A percentile compares a stretch with the other conserved stretches of the same genome.
phyloP scores from a whole-genome alignment of 2,888 invertebrate species.

The Bellardia bayeri region DNA sequence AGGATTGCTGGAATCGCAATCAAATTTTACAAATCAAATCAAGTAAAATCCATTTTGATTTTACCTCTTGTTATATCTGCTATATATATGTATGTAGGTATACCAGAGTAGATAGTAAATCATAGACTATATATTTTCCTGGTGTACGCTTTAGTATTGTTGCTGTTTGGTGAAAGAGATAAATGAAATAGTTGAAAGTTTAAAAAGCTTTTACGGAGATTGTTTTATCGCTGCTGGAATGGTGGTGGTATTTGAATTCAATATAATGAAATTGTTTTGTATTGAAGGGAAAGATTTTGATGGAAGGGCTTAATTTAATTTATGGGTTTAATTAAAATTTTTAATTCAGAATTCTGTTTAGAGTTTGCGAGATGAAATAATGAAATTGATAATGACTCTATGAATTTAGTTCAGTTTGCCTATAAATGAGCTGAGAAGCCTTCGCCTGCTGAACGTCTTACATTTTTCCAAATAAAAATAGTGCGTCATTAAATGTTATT shows the following conservation, averaged over 20 bases:
- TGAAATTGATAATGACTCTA: no score
- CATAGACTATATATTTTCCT: no score
- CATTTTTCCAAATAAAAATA: no score
- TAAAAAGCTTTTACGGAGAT: constrained; percentile 4
- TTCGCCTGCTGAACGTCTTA: no score
- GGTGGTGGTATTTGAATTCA: background rate
- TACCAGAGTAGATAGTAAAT: no score
- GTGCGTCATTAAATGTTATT: no score
- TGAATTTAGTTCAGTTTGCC: no score
- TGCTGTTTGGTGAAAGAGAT: background rate
- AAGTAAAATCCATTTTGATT: constrained; percentile 38
- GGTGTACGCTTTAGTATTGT: background rate
- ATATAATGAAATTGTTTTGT: background rate
- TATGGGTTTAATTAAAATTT: background rate
- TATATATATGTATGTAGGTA: background rate
- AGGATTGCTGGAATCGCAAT: constrained; percentile 39
- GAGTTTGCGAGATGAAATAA: no score
- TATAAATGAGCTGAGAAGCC: no score
- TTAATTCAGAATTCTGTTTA: background rate
- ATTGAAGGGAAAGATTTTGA: background rate
- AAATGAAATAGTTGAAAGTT: background rate
- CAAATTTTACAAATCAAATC: constrained; percentile 61
- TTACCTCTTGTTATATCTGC: constrained; percentile 26
- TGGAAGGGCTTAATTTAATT: no score
- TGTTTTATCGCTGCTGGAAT: background rate